phyloP scores from a whole-genome alignment of 2,113 vertebrate species.

The Aleadryas rufinucha region DNA sequence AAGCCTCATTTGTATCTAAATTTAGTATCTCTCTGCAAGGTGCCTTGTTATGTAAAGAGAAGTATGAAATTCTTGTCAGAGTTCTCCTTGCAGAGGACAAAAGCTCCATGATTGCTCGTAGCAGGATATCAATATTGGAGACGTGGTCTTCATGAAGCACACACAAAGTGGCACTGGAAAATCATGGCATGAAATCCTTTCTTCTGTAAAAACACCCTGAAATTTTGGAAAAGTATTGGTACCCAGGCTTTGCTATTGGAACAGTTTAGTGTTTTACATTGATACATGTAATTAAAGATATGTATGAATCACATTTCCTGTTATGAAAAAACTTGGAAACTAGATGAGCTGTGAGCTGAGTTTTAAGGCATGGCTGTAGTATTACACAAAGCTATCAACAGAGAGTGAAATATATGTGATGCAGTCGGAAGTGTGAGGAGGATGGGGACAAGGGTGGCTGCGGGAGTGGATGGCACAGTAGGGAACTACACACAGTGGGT shows the following conservation, averaged over 20 bases:
- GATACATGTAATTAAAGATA: neutral
- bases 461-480: neutral
- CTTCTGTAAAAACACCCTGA: neutral
- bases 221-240: neutral
- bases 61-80: neutral
- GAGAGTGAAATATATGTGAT: neutral
- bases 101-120: neutral
- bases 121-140: neutral
- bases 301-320: conserved; percentile 32
- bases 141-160: neutral
- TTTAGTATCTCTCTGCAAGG: neutral
- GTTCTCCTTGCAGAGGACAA: neutral
- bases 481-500: neutral
- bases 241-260: neutral
- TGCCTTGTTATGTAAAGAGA: neutral
- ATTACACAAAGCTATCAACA: neutral
- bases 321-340: conserved; percentile 22
- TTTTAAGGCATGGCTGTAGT: neutral
- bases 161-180: neutral
- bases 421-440: neutral
- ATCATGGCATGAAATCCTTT: neutral
- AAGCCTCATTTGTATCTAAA: neutral
- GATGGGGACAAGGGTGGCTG: neutral
- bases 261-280: neutral
- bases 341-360: conserved; percentile 15